phyloP scores from a whole-genome alignment of 2,797 vertebrate species.

The Muscicapa striata region DNA sequence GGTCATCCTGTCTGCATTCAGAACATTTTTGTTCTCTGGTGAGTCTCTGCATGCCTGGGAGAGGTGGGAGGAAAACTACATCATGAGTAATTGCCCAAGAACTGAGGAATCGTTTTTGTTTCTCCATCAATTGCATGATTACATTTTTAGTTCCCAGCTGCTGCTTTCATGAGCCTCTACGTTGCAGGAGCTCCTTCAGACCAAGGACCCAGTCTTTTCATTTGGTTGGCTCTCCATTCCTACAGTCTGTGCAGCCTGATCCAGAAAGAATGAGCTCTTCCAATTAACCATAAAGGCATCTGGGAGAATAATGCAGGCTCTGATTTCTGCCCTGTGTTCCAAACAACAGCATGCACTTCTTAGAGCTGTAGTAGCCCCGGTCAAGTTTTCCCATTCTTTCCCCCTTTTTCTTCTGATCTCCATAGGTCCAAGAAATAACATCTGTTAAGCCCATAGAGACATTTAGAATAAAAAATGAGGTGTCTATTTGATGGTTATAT shows the following conservation, averaged over 20 bases:
- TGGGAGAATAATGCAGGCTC: background rate
- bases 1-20: background rate
- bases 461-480: slow-evolving; percentile 39
- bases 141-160: background rate
- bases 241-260: background rate
- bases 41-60: background rate
- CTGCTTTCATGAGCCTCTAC: background rate
- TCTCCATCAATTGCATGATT: background rate
- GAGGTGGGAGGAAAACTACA: background rate
- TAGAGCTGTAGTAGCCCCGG: background rate
- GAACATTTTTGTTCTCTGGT: background rate
- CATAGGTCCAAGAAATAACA: background rate
- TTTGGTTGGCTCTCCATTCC: background rate
- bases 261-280: background rate
- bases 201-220: background rate
- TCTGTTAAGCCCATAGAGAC: slow-evolving; percentile 28
- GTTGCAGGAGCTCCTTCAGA: background rate
- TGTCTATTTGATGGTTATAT: background rate
- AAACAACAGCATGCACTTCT: background rate
- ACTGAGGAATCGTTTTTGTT: background rate
- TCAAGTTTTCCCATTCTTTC: background rate
- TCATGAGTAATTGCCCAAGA: background rate
- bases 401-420: background rate
- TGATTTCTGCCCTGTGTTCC: background rate
- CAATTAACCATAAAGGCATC: background rate